Base-by-base conservation (phyloP, 2,888 invertebrate species). In the Torymus tubicola region DNA sequence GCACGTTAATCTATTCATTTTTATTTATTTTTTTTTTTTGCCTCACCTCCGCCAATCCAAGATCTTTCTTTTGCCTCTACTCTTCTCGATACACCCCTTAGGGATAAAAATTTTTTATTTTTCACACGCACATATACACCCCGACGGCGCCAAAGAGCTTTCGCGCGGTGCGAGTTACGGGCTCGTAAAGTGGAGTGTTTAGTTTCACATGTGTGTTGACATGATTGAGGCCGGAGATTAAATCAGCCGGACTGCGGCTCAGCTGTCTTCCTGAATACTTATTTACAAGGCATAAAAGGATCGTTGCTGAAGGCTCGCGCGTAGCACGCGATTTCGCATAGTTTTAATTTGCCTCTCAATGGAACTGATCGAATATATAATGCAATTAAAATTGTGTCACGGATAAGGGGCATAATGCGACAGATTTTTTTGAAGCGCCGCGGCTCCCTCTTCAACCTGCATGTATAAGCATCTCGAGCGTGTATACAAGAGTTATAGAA, bases 361-460 rank as follows among this genome's bases (percentile, higher is more conserved):
- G 13, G 8, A 12, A 63, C 16, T 55, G 60, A 16, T 16, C 16
- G 76, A 69, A 76, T 76, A 63, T 69, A 55, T 76, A 76, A 76
- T 69, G 76, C 31, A 76, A 76, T 76, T 76, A 69, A 69, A 55
- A 76, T 69, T 42, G 69, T 69, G 68, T 76, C 69, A 76, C 14
- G 61, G 75, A 76, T 76, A 68, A 76, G 68, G 31, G n/a, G 8
- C 60, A 13, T 73, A 57, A 73, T 73, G 64, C 24, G 73, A 24
- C 13, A 14, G 16, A 57, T 57, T 14, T 42, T 16, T 16, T 18
- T 13, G 14, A 14, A 14, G 5, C 12, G 16, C 21, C 2, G 68
- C 14, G n/a, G 42, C 42, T 42, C 8, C 8, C 5, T 42, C 42
- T 42, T 42, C 42, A 8, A 42, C 10, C 8, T 42, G 42, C 42